Evolutionary conservation across 2,888 invertebrate species (phyloP).

Genomic region (Phymatocera aterrima): DNA sequence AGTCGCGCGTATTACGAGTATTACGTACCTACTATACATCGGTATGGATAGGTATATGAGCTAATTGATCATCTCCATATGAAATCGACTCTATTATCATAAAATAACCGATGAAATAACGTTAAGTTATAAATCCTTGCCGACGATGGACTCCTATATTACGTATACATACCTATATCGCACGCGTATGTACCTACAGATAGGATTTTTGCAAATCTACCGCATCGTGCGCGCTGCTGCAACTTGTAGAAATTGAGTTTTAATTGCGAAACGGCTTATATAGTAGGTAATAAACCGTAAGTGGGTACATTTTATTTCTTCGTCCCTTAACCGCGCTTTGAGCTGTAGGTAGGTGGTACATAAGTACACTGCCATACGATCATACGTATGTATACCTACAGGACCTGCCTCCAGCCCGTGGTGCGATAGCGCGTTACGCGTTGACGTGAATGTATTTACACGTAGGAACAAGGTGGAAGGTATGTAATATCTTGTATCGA

Average conservation of each 20-base stretch:
- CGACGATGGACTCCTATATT: neutral
- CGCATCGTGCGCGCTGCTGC: no score
- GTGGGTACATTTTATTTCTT: slow-evolving; percentile 36
- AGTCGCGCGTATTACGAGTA: neutral
- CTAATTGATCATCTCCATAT: slow-evolving; percentile 17
- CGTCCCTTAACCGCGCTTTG: neutral
- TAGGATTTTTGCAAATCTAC: slow-evolving; percentile 36
- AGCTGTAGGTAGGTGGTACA: neutral
- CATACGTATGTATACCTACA: neutral
- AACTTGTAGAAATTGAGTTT: slow-evolving; percentile 29
- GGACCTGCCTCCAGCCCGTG: neutral
- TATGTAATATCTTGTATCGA: slow-evolving; percentile 35
- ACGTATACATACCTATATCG: no score
- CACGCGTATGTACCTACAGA: neutral
- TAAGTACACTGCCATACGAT: neutral
- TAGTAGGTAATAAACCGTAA: slow-evolving; percentile 39
- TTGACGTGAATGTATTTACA: slow-evolving; percentile 18
- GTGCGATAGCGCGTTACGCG: slow-evolving; percentile 40
- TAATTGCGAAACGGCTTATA: slow-evolving; percentile 43
- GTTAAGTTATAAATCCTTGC: neutral
- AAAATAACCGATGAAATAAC: neutral
- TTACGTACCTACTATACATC: neutral
- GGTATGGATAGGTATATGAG: neutral
- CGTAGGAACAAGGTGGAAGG: slow-evolving; percentile 27
- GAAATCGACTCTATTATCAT: slow-evolving; percentile 11